Conservation (phyloP, 1,140 invertebrate genomes). For the Meloidogyne exigua region DNA sequence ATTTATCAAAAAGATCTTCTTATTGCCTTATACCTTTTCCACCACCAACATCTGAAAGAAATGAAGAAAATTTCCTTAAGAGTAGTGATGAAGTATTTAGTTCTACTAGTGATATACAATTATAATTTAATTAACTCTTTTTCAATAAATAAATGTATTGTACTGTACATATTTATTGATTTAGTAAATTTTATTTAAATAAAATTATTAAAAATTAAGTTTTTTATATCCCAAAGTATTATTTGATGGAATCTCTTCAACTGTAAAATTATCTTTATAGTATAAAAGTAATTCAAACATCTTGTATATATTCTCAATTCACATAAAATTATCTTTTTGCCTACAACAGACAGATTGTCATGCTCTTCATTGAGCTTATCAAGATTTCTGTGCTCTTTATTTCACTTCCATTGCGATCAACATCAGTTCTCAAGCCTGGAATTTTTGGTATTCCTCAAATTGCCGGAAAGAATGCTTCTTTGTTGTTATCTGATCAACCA, state of each 20-base stretch:
- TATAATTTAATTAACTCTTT: background rate
- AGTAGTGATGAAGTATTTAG: constrained; percentile 1
- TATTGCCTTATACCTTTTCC: background rate
- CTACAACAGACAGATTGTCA: background rate
- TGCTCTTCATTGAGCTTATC: background rate
- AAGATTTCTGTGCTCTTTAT: background rate
- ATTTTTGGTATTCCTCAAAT: background rate
- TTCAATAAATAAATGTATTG: background rate
- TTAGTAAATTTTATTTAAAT: too few relatives aligned
- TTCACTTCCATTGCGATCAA: background rate
- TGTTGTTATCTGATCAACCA: too few relatives aligned
- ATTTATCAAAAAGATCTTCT: background rate
- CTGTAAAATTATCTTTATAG: too few relatives aligned
- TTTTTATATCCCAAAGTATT: too few relatives aligned
- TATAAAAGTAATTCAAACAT: background rate
- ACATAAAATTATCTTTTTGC: background rate
- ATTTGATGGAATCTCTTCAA: too few relatives aligned
- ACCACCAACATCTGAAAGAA: background rate
- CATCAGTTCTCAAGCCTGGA: background rate
- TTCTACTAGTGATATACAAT: background rate
- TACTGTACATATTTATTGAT: too few relatives aligned
- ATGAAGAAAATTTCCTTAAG: constrained; percentile 3
- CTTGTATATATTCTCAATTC: background rate
- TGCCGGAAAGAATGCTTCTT: too few relatives aligned
- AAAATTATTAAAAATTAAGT: too few relatives aligned